Base-by-base conservation (phyloP, 2,888 invertebrate genomes). In the Parelbella ahira region DNA sequence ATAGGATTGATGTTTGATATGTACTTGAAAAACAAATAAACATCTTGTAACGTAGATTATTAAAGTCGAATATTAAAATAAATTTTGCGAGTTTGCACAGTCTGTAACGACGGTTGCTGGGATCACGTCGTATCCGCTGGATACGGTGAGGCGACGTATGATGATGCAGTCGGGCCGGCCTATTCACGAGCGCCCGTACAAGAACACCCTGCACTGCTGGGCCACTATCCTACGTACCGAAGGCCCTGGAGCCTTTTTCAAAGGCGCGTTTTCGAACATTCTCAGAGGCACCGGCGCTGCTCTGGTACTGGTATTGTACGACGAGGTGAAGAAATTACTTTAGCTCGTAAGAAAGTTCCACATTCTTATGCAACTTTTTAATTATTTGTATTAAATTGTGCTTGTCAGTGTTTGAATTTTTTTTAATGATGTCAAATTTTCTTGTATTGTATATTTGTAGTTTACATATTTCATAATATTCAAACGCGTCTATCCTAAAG, bases 111-210 rank as follows among this genome's bases (percentile, higher is more conserved):
- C 97, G 43, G 87, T 94, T 50, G 93, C 97, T 45, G 98, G 98
- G 63, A 93, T 98, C 60, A 89, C 95, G 20, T 97, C 97, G 20
- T 98, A 98, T 88, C 98, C 98, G 48, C 93, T 98, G 82, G 98
- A 98, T 79, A 98, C 98, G 37, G 93, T 94, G 64, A 91, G 97
- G 61, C 92, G 98, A 84, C 93, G 98, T 70, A 96, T 99, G 96
- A 98, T 98, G 98, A 98, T 98, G 98, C 97, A 97, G 87, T 97
- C 97, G 45, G 96, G 96, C 23, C 90, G 93, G 54, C 91, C 91
- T 48, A 88, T 90, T 63, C 76, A 89, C 37, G 95, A 97, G 53
- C 90, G 95, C 48, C 82, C 92, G 63, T 97, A 97, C 90, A 97
- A 94, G 88, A 96, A 89, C 82, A 97, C 97, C 13, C 74, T 94